Base-by-base conservation (phyloP, 1,140 invertebrate species). In the Papilio aristodemus region DNA sequence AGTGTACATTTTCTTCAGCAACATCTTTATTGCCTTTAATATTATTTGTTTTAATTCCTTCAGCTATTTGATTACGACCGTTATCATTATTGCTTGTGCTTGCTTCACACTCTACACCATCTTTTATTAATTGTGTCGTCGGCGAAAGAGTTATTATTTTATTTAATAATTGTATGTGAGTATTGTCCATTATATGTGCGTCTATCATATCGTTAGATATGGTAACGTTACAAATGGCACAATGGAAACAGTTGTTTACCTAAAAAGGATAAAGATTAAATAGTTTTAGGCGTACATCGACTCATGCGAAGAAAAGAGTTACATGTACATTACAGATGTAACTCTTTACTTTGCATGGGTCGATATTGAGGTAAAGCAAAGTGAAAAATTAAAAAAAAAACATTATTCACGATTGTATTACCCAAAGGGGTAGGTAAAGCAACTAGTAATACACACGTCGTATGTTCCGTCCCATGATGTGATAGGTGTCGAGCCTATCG, bases 161-260 rank as follows among this genome's bases (percentile, higher is more conserved):
- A 36, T 58, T 58, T 10, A 58, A 58, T 9, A 32, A 1, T 59
- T 59, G 27, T 14, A 59, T 25, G 6, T 59, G 57, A 36, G 32
- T 59, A 14, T 59, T 13, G 1, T 59, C 27, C 3, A 38, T 38
- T 37, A 62, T 6, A 36, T 62, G 59, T 0, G 2, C 4, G 17
- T 38, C 14, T 22, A 62, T 39, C 10, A 62, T 3, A 7, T 36
- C 36, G 11, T 38, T 11, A 38, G 14, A 6, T 11, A 62, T 36
- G 17, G 17, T 36, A n/a, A 57, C 17, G 8, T 68, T 68, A 8
- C 66, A 68, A 39, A 68, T 57, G 4, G 66, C 32, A 22, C 66
- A 68, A 19, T 68, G 66, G 1, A 22, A 54, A 54, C n/a, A 8
- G n/a, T 54, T n/a, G 58, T 25, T 68, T 13, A 54, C 13, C 46